A percentile compares a stretch with the other conserved stretches of the same genome.
phyloP scores from a whole-genome alignment of 2,797 vertebrate genomes.

The Neostethus bicornis region DNA sequence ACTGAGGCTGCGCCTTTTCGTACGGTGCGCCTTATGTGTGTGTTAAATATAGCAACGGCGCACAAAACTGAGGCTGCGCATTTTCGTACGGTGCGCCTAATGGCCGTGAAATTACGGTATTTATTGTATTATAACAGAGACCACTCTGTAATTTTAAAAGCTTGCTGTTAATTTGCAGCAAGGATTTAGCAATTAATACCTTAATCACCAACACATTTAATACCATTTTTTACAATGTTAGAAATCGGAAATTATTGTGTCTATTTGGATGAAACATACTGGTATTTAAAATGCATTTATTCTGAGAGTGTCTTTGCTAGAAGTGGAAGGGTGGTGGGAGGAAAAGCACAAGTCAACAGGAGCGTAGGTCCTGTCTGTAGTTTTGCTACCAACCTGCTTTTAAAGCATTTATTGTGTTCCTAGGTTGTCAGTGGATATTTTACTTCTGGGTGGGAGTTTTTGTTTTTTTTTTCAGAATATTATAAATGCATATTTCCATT shows the following conservation, averaged over 20 bases:
- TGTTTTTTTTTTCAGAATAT: too few species aligned
- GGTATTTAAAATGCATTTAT: conserved; percentile 18
- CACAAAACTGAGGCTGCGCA: too few species aligned
- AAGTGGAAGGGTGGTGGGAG: conserved; percentile 3
- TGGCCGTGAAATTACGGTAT: too few species aligned
- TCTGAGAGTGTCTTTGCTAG: conserved; percentile 10
- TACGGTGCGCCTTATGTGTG: too few species aligned
- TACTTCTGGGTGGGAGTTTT: neutral
- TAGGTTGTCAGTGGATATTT: conserved; percentile 1
- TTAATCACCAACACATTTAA: conserved; percentile 19
- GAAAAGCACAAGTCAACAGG: conserved; percentile 3
- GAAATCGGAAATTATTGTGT: conserved; percentile 33
- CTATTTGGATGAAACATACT: neutral
- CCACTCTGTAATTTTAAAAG: conserved; percentile 15
- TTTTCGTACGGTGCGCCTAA: too few species aligned
- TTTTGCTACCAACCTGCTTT: neutral
- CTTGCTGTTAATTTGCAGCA: conserved; percentile 26
- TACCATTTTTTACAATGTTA: conserved; percentile 16
- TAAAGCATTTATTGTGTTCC: neutral
- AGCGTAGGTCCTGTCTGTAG: conserved; percentile 2
- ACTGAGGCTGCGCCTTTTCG: too few species aligned
- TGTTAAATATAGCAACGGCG: too few species aligned
- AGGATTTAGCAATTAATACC: conserved; percentile 20
- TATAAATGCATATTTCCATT: neutral
- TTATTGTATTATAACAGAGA: conserved; percentile 19